Percentiles rank a stretch among this genome's conserved stretches.
phyloP scores from a whole-genome alignment of 2,113 vertebrate genomes.

The Chamaetylas fuelleborni region DNA sequence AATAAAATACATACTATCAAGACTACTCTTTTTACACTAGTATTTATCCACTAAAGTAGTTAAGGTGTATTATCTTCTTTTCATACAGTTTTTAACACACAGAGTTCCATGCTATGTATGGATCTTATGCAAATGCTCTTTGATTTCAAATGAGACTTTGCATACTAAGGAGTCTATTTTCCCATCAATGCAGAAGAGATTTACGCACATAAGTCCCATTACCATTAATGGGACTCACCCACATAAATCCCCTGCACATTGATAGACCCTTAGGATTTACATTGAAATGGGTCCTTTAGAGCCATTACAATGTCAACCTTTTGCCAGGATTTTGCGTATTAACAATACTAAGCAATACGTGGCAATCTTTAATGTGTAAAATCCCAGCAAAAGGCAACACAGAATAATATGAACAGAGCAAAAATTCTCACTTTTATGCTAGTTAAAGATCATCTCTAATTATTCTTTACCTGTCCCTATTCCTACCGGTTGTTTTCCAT shows the following conservation, averaged over 20 bases:
- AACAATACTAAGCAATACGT: constrained; percentile 70
- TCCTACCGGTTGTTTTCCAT: background rate
- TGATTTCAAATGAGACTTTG: constrained; percentile 69
- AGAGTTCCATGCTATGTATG: background rate
- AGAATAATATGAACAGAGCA: background rate
- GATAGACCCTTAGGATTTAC: constrained; percentile 67
- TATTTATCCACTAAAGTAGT: background rate
- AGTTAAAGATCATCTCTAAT: constrained; percentile 27
- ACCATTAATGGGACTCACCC: constrained; percentile 64
- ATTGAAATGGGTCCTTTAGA: constrained; percentile 64
- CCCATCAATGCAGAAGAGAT: constrained; percentile 59
- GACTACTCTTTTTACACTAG: background rate
- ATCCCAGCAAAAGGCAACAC: constrained; percentile 56
- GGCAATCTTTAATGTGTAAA: constrained; percentile 61
- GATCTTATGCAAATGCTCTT: constrained; percentile 64
- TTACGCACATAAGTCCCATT: constrained; percentile 60
- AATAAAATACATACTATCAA: background rate
- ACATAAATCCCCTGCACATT: constrained; percentile 58
- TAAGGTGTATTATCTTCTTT: constrained; percentile 32
- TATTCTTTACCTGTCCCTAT: background rate
- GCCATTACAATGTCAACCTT: constrained; percentile 61
- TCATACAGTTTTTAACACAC: constrained; percentile 27
- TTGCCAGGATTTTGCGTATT: constrained; percentile 48
- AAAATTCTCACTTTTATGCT: background rate
- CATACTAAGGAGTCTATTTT: constrained; percentile 61